Base-by-base conservation (phyloP, 2,113 vertebrate genomes). In the Notechis scutatus region DNA sequence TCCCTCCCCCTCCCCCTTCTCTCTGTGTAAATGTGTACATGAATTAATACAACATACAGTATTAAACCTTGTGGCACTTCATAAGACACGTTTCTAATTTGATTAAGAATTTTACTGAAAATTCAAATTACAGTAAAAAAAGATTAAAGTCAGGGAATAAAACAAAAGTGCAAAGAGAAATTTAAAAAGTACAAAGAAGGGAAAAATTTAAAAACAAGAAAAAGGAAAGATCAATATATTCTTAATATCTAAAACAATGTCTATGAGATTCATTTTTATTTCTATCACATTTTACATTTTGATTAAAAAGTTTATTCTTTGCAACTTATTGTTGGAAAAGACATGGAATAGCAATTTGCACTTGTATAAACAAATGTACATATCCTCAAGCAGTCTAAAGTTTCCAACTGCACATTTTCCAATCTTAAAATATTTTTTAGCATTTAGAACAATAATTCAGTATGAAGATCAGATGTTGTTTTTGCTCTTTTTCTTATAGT, bases 281-380 rank as follows among this genome's bases (percentile, higher is more conserved):
- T 96, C 89, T 94, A 92, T 96, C 95, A 95, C 81, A 94, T 95
- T 96, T 96, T 95, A 91, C n/a, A 24, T 96, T 97, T 96, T 89
- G 95, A 96, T 97, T 5, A 61, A 93, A 91, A 95, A 91, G n/a
- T 91, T 94, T 42, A 92, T 95, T 88, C 87, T 93, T 95, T 93
- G 92, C 69, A 93, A 90, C 59, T 92, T 92, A 39, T 90, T 94
- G 90, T 95, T 92, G 90, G 90, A 95, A 96, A 97, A 95, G 95
- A 93, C 45, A 96, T 95, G 89, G 74, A 92, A 94, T 90, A 69
- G 87, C 81, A 91, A 29, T 90, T 91, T 96, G 91, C 90, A 89
- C 91, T 92, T 91, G 74, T 87, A 89, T 87, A 94, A 95, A 34
- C 64, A 34, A 91, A 29, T 90, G 91, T 95, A 91, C 89, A 89